A percentile compares a stretch with the other conserved stretches of the same genome.
Evolutionary conservation across 2,797 vertebrate genomes (phyloP).

Genomic region (Acropternis orthonyx): DNA sequence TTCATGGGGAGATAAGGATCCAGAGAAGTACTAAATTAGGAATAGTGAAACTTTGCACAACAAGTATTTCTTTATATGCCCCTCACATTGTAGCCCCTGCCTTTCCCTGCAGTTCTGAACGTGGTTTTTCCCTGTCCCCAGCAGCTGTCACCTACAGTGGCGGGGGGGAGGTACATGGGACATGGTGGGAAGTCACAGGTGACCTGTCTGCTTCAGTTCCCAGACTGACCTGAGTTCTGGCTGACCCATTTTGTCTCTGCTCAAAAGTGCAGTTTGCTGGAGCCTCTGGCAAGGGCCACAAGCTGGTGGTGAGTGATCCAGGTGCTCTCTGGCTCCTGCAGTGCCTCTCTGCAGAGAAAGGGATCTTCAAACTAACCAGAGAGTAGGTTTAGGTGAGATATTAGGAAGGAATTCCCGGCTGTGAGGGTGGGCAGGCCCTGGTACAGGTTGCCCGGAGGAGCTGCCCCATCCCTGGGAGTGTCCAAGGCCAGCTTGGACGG

Average conservation of each 20-base stretch:
- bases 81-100: background rate
- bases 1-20: background rate
- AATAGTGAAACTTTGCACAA: background rate
- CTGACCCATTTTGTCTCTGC: fast-evolving
- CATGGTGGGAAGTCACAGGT: fast-evolving
- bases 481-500: background rate
- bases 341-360: background rate
- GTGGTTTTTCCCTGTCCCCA: background rate
- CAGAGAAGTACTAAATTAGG: background rate
- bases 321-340: background rate
- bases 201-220: background rate
- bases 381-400: fast-evolving
- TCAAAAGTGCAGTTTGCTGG: background rate
- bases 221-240: background rate
- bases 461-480: background rate
- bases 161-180: background rate
- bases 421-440: background rate
- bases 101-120: background rate
- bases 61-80: background rate
- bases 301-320: background rate
- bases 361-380: background rate
- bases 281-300: background rate
- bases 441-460: background rate
- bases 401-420: background rate
- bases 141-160: background rate